Evolutionary conservation across 1,140 invertebrate species (phyloP), one percentile per base, ranked within the genome.

Genomic region (Panulirus ornatus): DNA sequence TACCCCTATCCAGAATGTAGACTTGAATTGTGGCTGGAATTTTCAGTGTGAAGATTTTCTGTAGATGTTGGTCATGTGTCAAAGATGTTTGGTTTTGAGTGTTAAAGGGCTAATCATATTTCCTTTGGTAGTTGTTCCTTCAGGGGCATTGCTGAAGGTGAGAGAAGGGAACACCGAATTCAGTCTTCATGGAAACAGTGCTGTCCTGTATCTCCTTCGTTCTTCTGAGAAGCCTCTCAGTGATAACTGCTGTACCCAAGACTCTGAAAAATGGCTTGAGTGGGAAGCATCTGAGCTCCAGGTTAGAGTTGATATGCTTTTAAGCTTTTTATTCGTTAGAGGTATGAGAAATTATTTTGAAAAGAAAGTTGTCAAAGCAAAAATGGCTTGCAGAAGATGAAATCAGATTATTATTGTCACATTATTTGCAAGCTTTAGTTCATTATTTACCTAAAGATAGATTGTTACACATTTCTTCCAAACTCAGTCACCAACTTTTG

Each of bases 221-320:
- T 0, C 6, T 36, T 44, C 58, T 22, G 47, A 27, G 19, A n/a
- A 86, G 8, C 22, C 42, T 27, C 2, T 16, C 1, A 27, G 5
- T 6, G 36, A 75, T 36, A 30, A 2, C 19, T 40, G 16, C 1
- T 34, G 40, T n/a, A 30, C 5, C 34, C 27, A 51, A 34, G 86
- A 88, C 36, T 27, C 38, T 44, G 86, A 81, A 58, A 76, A 38
- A n/a, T 81, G 76, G 86, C 58, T 88, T 38, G 73, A 88, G 63
- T 88, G 86, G 86, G 86, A 88, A 40, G 76, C 86, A 38, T 71
- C 63, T 8, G 54, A 82, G 16, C 78, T 88, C 36, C 76, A 88
- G 86, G 86, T 88, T 22, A 66, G 58, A n/a, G n/a, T n/a, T 22
- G 36, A 38, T 22, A 8, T 79, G 51, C 11, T 16, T 36, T 40